These are phyloP conservation scores for Liasis olivaceus DNA, from an alignment of 2,797 vertebrate species.

Conservation along the genomic window DNA sequence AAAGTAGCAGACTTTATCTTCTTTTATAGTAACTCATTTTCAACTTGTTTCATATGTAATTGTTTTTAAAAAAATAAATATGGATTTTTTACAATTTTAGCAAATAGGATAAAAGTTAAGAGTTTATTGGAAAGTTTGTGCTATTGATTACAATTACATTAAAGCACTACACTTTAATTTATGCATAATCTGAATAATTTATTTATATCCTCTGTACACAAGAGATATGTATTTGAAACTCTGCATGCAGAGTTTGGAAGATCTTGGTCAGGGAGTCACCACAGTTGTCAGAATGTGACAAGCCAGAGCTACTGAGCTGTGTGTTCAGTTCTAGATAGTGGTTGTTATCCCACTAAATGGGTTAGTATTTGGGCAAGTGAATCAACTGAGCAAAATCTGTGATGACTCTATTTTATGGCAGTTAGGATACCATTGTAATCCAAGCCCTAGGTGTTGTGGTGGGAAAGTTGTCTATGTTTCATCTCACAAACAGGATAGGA, in stretches of 20 bases:
- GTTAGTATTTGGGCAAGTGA: not conserved
- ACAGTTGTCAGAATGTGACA: not conserved
- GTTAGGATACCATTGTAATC: not conserved
- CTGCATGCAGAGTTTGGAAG: not conserved
- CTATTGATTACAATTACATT: not conserved
- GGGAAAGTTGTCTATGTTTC: not conserved
- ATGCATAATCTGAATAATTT: not conserved
- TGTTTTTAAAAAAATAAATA: not conserved
- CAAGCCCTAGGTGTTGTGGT: not conserved
- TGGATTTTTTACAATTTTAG: not conserved
- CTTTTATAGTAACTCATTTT: constrained; percentile 7
- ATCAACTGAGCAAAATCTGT: not conserved
- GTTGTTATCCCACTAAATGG: not conserved
- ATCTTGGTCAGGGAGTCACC: not conserved
- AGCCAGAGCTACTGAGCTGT: not conserved
- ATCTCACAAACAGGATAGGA: not conserved
- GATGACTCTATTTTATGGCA: not conserved
- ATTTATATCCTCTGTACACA: constrained; percentile 3
- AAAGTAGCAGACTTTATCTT: not conserved
- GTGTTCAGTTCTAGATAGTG: not conserved
- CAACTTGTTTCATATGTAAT: not conserved
- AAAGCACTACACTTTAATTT: not conserved
- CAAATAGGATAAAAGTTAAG: constrained; percentile 3
- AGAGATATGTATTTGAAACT: not conserved
- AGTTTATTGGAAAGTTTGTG: not conserved